A percentile compares a stretch with the other conserved stretches of the same genome.
Conservation (phyloP, 2,113 vertebrate genomes). For the Hipposideros armiger region DNA sequence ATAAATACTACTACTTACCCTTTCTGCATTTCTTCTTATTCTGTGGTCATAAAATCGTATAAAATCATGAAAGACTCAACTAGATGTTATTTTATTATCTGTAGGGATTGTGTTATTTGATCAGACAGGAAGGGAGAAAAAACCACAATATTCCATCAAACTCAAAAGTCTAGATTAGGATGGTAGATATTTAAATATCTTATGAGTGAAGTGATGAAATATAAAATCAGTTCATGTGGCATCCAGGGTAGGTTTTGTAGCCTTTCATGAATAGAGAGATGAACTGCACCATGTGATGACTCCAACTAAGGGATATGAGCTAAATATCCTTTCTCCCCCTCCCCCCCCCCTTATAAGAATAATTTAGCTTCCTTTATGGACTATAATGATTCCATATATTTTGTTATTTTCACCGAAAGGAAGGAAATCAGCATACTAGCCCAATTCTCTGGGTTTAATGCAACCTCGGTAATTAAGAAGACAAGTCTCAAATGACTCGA, state of each 20-base stretch:
- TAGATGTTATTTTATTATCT: background rate
- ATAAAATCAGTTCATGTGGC: background rate
- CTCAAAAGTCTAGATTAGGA: background rate
- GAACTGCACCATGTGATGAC: background rate
- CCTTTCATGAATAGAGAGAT: background rate
- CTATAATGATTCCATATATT: background rate
- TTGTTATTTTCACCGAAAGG: background rate
- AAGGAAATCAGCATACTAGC: background rate
- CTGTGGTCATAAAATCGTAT: background rate
- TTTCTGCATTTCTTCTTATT: background rate
- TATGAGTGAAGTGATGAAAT: background rate
- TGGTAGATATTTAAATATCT: background rate
- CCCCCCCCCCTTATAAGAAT: background rate
- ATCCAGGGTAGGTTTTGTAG: background rate
- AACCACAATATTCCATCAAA: background rate
- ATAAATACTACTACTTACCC: background rate
- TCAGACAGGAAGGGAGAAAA: background rate
- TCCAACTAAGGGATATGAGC: background rate
- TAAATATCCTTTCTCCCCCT: background rate
- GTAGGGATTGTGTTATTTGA: background rate
- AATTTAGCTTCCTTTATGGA: background rate
- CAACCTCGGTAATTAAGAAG: background rate
- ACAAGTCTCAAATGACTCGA: background rate
- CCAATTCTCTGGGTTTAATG: background rate
- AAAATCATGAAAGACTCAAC: background rate